These are phyloP conservation scores for Apotomis turbidana DNA, from an alignment of 2,888 invertebrate species.

Conservation along the genomic window DNA sequence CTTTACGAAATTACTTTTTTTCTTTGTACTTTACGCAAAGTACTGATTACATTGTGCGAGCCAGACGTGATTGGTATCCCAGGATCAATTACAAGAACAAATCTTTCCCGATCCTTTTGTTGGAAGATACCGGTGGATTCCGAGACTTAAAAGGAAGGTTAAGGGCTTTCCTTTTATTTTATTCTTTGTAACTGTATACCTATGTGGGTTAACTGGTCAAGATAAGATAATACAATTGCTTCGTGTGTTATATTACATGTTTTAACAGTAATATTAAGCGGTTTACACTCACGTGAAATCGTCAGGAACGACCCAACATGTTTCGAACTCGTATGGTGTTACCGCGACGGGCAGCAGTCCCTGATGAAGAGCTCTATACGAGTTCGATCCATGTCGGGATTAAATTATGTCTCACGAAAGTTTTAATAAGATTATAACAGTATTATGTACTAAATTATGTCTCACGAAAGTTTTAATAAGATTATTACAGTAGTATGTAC, in stretches of 20 bases:
- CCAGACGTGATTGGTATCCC: neutral
- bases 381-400: too few species aligned
- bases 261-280: neutral
- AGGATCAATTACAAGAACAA: constrained; percentile 1
- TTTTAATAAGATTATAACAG: neutral
- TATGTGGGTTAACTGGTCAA: too few species aligned
- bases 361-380: too few species aligned
- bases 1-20: too few species aligned
- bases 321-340: too few species aligned
- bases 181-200: neutral
- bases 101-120: neutral
- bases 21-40: too few species aligned
- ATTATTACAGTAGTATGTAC: neutral
- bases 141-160: neutral
- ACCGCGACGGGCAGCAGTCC: too few species aligned
- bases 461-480: neutral
- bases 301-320: too few species aligned
- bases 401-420: too few species aligned
- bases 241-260: neutral
- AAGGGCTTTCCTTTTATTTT: neutral
- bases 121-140: neutral
- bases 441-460: too few species aligned
- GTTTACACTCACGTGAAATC: too few species aligned
- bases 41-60: too few species aligned
- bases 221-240: neutral